Conservation (phyloP, 2,888 invertebrate species). For the Metalampra italica region DNA sequence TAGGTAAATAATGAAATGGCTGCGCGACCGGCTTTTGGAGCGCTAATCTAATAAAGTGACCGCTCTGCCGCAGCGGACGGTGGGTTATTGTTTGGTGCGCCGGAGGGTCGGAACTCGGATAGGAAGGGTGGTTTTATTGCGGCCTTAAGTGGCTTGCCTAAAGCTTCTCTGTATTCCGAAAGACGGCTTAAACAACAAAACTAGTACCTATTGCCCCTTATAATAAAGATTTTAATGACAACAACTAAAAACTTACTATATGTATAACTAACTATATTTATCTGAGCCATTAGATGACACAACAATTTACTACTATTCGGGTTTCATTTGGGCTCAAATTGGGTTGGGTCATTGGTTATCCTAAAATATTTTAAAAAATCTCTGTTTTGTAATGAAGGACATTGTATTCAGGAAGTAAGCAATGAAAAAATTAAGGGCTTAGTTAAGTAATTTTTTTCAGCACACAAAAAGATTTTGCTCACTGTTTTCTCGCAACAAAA, state of each 20-base stretch:
- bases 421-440: too few species aligned
- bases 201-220: background rate
- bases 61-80: slow-evolving; percentile 20
- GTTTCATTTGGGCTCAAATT: too few species aligned
- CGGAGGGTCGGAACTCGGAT: slow-evolving; percentile 3
- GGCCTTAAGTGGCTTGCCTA: slow-evolving; percentile 4
- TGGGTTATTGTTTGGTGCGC: slow-evolving; percentile 13
- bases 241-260: background rate
- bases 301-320: too few species aligned
- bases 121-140: slow-evolving; percentile 8
- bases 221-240: background rate
- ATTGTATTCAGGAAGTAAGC: too few species aligned
- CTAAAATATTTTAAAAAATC: too few species aligned
- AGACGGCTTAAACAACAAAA: too few species aligned
- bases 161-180: background rate
- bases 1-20: slow-evolving; percentile 4
- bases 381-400: too few species aligned
- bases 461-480: slow-evolving; percentile 5
- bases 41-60: slow-evolving; percentile 53
- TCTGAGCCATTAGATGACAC: too few species aligned
- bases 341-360: too few species aligned
- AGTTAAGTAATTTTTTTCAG: too few species aligned
- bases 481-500: slow-evolving; percentile 1
- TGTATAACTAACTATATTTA: too few species aligned
- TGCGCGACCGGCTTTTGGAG: slow-evolving; percentile 44